phyloP scores from a whole-genome alignment of 2,113 vertebrate genomes.

The Numenius arquata region DNA sequence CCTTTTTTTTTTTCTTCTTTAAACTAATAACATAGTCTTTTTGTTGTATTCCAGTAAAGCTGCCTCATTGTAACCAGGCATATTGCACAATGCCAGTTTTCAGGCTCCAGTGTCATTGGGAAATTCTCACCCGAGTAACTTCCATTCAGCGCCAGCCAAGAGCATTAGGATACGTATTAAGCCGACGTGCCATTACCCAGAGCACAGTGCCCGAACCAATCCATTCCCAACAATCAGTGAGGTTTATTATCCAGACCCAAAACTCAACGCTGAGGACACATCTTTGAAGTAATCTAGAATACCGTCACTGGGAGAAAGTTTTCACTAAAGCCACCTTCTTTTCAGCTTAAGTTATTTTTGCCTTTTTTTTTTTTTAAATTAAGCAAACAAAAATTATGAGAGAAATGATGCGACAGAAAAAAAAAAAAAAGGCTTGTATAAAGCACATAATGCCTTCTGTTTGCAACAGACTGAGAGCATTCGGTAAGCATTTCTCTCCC shows the following conservation, averaged over 20 bases:
- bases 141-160: conserved; percentile 59
- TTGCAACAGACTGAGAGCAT: not conserved
- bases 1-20: not conserved
- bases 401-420: not conserved
- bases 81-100: conserved; percentile 9
- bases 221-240: not conserved
- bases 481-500: not conserved
- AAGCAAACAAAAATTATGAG: not conserved
- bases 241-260: not conserved
- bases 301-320: not conserved
- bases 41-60: conserved; percentile 66
- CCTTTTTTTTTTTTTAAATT: too few relatives aligned
- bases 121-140: conserved; percentile 58
- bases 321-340: not conserved
- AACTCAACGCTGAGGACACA: not conserved
- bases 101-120: conserved; percentile 36
- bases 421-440: not conserved
- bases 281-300: not conserved
- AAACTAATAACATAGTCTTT: conserved; percentile 3
- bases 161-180: not conserved
- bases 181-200: not conserved
- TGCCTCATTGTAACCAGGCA: not conserved
- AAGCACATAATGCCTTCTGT: not conserved
- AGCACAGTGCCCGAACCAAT: conserved; percentile 1
- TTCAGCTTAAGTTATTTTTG: not conserved